A percentile compares a stretch with the other conserved stretches of the same genome.
Conservation (phyloP, 2,797 vertebrate species). For the Acanthiza pusilla region DNA sequence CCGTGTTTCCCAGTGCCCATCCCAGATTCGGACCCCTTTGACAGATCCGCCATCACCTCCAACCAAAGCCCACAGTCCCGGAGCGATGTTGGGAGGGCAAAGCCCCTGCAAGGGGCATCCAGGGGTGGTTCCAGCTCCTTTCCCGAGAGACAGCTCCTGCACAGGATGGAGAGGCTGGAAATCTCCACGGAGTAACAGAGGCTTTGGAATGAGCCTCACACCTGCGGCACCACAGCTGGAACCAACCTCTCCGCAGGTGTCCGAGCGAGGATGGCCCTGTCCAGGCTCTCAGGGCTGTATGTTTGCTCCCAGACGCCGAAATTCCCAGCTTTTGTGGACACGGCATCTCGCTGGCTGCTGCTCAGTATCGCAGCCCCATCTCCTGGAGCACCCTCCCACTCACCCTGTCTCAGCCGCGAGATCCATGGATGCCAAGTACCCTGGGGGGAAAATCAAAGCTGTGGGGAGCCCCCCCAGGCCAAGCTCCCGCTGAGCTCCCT, state of each 20-base stretch:
- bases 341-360: neutral
- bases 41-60: fast-evolving
- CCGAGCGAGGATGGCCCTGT: fast-evolving
- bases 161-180: neutral
- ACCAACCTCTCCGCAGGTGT: fast-evolving
- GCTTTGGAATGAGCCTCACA: neutral
- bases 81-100: neutral
- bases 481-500: neutral
- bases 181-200: fast-evolving
- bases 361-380: neutral
- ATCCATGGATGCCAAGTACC: neutral
- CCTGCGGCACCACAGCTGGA: neutral
- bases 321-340: neutral
- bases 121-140: neutral
- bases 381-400: neutral
- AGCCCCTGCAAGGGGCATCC: fast-evolving
- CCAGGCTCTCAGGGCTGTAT: neutral
- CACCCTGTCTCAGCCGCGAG: fast-evolving
- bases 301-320: neutral
- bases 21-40: fast-evolving
- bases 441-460: neutral
- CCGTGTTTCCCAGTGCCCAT: neutral
- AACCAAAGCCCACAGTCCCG: fast-evolving
- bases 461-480: neutral
- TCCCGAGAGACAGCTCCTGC: fast-evolving